These are phyloP conservation scores for Dendrolimus kikuchii DNA, from an alignment of 1,140 invertebrate species.

Conservation along the genomic window DNA sequence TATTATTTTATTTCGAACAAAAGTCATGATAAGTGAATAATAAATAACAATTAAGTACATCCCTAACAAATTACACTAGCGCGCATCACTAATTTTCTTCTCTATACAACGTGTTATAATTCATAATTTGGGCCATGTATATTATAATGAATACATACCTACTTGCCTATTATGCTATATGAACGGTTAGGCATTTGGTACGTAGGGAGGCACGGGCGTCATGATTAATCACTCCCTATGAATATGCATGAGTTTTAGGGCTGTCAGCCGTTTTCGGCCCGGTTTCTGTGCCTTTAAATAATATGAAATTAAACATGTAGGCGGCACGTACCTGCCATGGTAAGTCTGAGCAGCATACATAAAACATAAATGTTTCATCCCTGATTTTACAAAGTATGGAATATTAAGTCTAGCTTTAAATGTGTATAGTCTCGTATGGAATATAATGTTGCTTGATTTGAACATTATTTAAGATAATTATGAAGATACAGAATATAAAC, in stretches of 20 bases:
- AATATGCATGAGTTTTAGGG: conserved; percentile 60
- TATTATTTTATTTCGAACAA: no score
- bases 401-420: no score
- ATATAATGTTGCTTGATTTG: no score
- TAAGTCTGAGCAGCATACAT: conserved; percentile 14
- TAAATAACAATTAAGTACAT: neutral
- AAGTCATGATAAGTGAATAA: no score
- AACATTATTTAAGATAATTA: no score
- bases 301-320: conserved; percentile 64
- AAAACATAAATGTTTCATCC: conserved; percentile 15
- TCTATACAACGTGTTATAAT: conserved; percentile 15
- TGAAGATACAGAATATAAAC: no score
- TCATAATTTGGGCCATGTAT: conserved; percentile 19
- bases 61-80: conserved; percentile 17
- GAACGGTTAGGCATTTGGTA: conserved; percentile 19
- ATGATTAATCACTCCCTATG: conserved; percentile 65
- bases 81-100: conserved; percentile 15
- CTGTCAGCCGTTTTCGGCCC: conserved; percentile 34
- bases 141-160: conserved; percentile 13
- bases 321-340: conserved; percentile 15
- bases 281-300: conserved; percentile 46
- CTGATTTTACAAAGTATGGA: conserved; percentile 1
- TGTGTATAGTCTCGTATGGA: no score
- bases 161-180: conserved; percentile 24
- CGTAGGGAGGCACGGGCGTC: conserved; percentile 4